These are phyloP conservation scores for Hymenochirus boettgeri DNA, from an alignment of 2,113 vertebrate species.

Conservation along the genomic window DNA sequence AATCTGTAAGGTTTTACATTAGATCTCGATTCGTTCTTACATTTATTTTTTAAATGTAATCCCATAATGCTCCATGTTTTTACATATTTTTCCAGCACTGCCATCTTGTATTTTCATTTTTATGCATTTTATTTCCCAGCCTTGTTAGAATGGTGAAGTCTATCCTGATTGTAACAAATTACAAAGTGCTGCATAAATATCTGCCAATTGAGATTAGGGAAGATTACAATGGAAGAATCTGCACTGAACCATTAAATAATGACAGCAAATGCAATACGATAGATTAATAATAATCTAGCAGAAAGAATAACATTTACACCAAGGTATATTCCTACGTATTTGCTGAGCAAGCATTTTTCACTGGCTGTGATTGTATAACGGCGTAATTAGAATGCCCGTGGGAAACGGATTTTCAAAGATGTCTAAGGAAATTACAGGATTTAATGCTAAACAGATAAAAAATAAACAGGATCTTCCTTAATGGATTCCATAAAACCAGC, in stretches of 20 bases:
- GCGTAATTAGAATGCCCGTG: conserved; percentile 17
- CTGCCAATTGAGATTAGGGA: conserved; percentile 1
- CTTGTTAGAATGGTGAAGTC: too few species aligned
- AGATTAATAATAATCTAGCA: conserved; percentile 29
- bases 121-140: too few species aligned
- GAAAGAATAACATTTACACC: conserved; percentile 22
- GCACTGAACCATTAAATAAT: conserved; percentile 24
- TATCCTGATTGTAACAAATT: not conserved
- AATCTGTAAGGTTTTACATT: too few species aligned
- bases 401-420: conserved; percentile 17
- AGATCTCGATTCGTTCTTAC: too few species aligned
- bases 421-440: not conserved
- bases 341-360: conserved; percentile 24
- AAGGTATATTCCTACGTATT: conserved; percentile 15
- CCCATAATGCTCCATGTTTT: too few species aligned
- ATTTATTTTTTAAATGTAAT: too few species aligned
- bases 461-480: not conserved
- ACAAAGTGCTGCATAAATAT: not conserved
- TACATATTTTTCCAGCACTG: too few species aligned
- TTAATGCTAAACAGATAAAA: not conserved
- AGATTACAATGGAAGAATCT: not conserved
- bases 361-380: conserved; percentile 16
- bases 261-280: conserved; percentile 14
- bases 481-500: conserved; percentile 15
- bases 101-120: too few species aligned